These are phyloP conservation scores for Drosophila aldrichi DNA, from an alignment of 2,888 invertebrate genomes.

Conservation along the genomic window DNA sequence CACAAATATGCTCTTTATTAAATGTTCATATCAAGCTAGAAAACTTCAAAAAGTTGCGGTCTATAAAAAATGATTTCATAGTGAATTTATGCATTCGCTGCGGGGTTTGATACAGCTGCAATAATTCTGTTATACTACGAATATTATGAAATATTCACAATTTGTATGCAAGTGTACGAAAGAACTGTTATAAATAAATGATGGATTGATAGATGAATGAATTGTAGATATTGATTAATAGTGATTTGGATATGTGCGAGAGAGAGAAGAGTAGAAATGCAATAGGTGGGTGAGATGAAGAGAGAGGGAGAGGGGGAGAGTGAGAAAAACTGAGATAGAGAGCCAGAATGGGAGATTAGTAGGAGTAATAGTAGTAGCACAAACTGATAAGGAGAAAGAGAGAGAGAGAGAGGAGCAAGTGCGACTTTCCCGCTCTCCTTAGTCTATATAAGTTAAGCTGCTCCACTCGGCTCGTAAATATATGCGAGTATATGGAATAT, in stretches of 20 bases:
- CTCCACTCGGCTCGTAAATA: background rate
- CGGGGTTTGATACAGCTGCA: background rate
- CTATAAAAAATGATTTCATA: conserved; percentile 16
- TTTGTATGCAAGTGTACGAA: background rate
- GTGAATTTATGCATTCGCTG: background rate
- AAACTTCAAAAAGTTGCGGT: conserved; percentile 15
- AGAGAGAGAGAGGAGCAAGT: background rate
- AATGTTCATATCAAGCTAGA: conserved; percentile 34
- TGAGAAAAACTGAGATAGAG: too few species aligned
- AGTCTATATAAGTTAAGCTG: background rate
- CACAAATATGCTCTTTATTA: conserved; percentile 57
- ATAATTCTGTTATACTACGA: background rate
- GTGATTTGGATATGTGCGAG: too few species aligned
- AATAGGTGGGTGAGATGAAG: too few species aligned
- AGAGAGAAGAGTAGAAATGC: background rate
- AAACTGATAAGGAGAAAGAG: too few species aligned
- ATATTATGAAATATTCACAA: background rate
- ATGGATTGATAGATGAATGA: background rate
- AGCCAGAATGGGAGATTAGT: too few species aligned
- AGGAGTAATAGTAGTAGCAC: too few species aligned
- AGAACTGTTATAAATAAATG: background rate
- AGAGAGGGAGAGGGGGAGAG: background rate
- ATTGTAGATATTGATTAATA: too few species aligned
- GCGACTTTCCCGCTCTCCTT: background rate
- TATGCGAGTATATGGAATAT: background rate